Conservation (phyloP, 2,888 invertebrate species). For the Conchocele bisecta region DNA sequence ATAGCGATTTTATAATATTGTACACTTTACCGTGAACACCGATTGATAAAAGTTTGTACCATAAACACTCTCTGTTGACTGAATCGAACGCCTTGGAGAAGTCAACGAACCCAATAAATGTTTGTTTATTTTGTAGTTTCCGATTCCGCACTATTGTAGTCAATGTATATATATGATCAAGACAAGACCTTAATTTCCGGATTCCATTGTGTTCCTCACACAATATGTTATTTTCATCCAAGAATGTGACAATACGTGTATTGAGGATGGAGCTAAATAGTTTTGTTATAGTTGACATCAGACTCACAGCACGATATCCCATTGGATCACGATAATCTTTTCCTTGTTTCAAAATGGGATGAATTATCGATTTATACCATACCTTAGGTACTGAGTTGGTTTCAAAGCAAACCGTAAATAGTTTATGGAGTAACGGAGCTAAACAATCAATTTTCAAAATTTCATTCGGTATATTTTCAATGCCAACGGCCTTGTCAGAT, state of each 20-base stretch:
- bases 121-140: neutral
- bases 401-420: slow-evolving; percentile 5
- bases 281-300: slow-evolving; percentile 15
- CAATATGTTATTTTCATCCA: neutral
- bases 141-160: slow-evolving; percentile 7
- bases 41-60: too few relatives aligned
- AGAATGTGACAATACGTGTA: neutral
- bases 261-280: slow-evolving; percentile 5
- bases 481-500: slow-evolving; percentile 1
- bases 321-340: slow-evolving; percentile 19
- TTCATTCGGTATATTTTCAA: slow-evolving; percentile 13
- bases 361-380: slow-evolving; percentile 20
- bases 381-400: slow-evolving; percentile 6
- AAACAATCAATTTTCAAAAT: slow-evolving; percentile 4
- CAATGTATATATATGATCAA: slow-evolving; percentile 11
- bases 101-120: slow-evolving; percentile 4
- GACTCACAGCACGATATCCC: slow-evolving; percentile 5
- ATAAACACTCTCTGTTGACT: too few relatives aligned
- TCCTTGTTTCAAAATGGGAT: slow-evolving; percentile 19
- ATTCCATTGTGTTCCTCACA: neutral
- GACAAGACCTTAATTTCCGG: slow-evolving; percentile 3
- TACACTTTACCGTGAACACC: slow-evolving; percentile 4
- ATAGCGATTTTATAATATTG: slow-evolving; percentile 1
- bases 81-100: too few relatives aligned
- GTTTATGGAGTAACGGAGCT: neutral